Percentiles rank a stretch among this genome's conserved stretches.
phyloP scores from a whole-genome alignment of 2,888 invertebrate genomes.

The Pristionchus arcanus region DNA sequence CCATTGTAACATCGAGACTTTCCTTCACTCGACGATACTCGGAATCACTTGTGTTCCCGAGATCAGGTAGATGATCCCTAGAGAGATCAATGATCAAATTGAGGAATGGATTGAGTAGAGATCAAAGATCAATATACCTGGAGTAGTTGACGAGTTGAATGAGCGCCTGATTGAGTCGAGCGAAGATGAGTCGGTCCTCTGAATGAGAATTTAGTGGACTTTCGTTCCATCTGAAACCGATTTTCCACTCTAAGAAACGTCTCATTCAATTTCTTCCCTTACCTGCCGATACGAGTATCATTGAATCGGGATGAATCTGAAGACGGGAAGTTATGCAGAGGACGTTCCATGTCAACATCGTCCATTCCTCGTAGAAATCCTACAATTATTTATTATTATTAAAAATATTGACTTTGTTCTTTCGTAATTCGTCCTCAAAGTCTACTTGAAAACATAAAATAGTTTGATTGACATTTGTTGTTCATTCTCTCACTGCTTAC shows the following conservation, averaged over 20 bases:
- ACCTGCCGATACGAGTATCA: slow-evolving; percentile 43
- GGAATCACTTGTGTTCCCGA: slow-evolving; percentile 59
- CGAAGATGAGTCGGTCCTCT: slow-evolving; percentile 74
- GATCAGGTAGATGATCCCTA: slow-evolving; percentile 56
- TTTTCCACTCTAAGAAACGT: neutral
- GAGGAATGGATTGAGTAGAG: neutral
- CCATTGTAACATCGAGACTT: slow-evolving; percentile 69
- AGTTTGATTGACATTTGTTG: slow-evolving; percentile 57
- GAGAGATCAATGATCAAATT: neutral
- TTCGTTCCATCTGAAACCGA: neutral
- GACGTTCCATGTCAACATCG: slow-evolving; percentile 78
- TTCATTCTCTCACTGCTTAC: neutral
- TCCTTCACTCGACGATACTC: slow-evolving; percentile 65
- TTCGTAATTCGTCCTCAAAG: neutral
- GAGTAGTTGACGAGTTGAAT: slow-evolving; percentile 77
- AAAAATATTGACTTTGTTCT: neutral
- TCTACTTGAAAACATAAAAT: neutral
- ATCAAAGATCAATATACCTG: slow-evolving; percentile 58
- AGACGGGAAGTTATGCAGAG: slow-evolving; percentile 76
- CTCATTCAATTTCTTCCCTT: neutral
- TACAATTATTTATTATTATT: slow-evolving; percentile 16
- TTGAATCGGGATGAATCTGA: slow-evolving; percentile 62
- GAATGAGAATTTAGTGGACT: slow-evolving; percentile 39
- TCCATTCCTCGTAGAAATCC: slow-evolving; percentile 78
- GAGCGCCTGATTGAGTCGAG: slow-evolving; percentile 74